These are phyloP conservation scores for Eurosta solidaginis DNA, from an alignment of 1,140 invertebrate species.

Conservation along the genomic window DNA sequence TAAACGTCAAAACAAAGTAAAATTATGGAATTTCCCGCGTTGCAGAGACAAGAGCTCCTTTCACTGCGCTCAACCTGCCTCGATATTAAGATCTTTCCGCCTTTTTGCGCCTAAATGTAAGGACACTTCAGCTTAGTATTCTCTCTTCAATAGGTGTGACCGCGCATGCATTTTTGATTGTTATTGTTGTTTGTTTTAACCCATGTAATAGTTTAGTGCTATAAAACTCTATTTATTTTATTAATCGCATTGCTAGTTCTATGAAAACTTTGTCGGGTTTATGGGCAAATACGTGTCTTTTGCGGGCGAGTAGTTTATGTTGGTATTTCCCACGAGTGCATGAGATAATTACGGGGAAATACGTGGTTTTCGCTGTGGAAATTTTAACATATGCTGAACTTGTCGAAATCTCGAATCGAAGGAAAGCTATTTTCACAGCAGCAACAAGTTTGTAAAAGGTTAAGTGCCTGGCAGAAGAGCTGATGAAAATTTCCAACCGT, in stretches of 20 bases:
- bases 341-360: not conserved
- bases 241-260: not conserved
- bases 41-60: too few relatives aligned
- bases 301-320: not conserved
- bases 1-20: too few relatives aligned
- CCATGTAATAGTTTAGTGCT: too few relatives aligned
- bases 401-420: not conserved
- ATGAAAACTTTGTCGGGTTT: not conserved
- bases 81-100: not conserved
- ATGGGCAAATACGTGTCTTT: not conserved
- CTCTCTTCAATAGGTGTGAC: not conserved
- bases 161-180: not conserved
- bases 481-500: too few relatives aligned
- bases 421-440: too few relatives aligned
- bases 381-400: not conserved
- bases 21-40: not conserved
- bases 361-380: too few relatives aligned
- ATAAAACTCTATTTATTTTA: not conserved
- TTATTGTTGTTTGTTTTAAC: not conserved
- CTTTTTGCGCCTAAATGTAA: not conserved
- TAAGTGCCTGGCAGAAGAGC: not conserved
- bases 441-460: not conserved
- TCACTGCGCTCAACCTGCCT: not conserved
- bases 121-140: not conserved
- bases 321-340: not conserved